These are phyloP conservation scores for Neelides sp. DNA, from an alignment of 1,140 invertebrate species.

Conservation along the genomic window DNA sequence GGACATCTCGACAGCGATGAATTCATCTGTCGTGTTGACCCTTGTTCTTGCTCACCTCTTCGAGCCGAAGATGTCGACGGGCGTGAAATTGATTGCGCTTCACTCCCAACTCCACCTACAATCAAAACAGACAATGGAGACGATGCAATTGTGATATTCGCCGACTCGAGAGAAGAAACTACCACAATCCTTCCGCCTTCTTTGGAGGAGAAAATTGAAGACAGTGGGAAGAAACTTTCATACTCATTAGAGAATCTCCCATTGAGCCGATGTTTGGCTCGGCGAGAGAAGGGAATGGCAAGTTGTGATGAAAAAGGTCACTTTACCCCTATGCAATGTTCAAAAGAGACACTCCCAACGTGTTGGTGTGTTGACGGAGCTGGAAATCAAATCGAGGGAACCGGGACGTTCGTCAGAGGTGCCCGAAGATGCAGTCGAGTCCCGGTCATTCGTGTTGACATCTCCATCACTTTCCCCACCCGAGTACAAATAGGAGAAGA, in stretches of 20 bases:
- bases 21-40: conserved; percentile 37
- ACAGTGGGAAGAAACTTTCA: not conserved
- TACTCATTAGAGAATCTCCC: too few relatives aligned
- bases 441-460: conserved; percentile 47
- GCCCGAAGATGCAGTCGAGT: conserved; percentile 45
- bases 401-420: conserved; percentile 49
- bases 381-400: conserved; percentile 56
- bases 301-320: conserved; percentile 49
- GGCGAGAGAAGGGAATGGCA: too few relatives aligned
- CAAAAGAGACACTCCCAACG: conserved; percentile 39
- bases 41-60: conserved; percentile 36
- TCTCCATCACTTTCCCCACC: conserved; percentile 45
- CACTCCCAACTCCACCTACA: conserved; percentile 9
- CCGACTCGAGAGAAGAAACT: too few relatives aligned
- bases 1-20: conserved; percentile 30
- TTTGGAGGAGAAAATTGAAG: conserved; percentile 1
- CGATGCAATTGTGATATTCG: too few relatives aligned
- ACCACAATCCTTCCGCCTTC: too few relatives aligned
- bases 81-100: conserved; percentile 11
- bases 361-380: conserved; percentile 81
- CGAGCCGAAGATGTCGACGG: conserved; percentile 33
- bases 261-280: too few relatives aligned
- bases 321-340: conserved; percentile 61
- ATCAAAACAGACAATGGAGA: not conserved
- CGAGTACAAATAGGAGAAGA: conserved; percentile 41